Conservation (phyloP, 2,888 invertebrate genomes). For the Ernsta delagoae region DNA sequence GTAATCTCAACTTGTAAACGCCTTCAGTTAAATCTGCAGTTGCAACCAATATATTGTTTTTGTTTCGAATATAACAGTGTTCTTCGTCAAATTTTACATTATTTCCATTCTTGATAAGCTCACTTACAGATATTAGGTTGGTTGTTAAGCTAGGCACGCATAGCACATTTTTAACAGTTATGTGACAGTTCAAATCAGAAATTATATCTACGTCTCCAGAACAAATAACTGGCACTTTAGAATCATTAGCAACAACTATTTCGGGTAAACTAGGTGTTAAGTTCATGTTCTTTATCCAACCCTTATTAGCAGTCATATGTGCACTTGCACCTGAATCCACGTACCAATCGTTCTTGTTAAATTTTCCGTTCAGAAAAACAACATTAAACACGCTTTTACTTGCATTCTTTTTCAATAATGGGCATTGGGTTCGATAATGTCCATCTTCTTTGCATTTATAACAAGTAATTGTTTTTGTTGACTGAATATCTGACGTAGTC, state of each 20-base stretch:
- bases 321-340: background rate
- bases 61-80: background rate
- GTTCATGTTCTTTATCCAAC: background rate
- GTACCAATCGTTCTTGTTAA: background rate
- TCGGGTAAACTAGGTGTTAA: background rate
- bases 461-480: background rate
- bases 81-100: background rate
- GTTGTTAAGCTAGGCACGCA: background rate
- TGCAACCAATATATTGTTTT: conserved; percentile 1
- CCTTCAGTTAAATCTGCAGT: background rate
- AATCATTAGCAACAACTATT: background rate
- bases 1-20: conserved; percentile 2
- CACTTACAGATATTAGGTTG: background rate
- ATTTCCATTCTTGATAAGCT: conserved; percentile 2
- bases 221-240: conserved; percentile 1
- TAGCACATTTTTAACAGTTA: background rate
- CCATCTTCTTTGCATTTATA: conserved; percentile 2
- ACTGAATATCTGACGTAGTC: conserved; percentile 2
- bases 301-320: conserved; percentile 11
- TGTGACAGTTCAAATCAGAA: background rate
- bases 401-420: background rate
- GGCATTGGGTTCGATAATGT: background rate
- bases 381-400: conserved; percentile 2
- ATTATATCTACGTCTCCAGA: conserved; percentile 2
- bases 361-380: background rate